phyloP scores from a whole-genome alignment of 1,140 invertebrate species.

The Conopomorpha cramerella region DNA sequence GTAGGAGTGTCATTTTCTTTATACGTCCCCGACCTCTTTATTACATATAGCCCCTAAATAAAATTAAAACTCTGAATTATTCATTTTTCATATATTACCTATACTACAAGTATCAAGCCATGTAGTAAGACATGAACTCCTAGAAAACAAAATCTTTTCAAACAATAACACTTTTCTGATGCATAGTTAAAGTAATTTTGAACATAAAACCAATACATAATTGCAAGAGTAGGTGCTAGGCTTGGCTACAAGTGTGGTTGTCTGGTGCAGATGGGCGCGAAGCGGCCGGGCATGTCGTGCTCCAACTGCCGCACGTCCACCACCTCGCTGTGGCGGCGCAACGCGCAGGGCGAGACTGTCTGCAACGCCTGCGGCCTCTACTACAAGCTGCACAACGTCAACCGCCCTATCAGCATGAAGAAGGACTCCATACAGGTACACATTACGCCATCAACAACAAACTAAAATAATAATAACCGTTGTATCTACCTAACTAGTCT shows the following conservation, averaged over 20 bases:
- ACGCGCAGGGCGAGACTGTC: conserved; percentile 84
- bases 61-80: no score
- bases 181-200: not conserved
- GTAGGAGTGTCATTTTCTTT: no score
- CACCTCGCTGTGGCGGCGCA: conserved; percentile 90
- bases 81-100: not conserved
- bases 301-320: conserved; percentile 87
- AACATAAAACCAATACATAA: not conserved
- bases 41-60: no score
- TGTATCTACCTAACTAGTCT: no score
- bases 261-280: conserved; percentile 66
- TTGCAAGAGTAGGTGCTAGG: not conserved
- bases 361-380: conserved; percentile 96
- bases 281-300: conserved; percentile 83
- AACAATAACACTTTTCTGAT: conserved; percentile 6
- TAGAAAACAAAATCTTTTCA: no score
- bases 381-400: conserved; percentile 88
- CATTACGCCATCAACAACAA: not conserved
- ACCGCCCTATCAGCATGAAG: conserved; percentile 90
- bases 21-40: no score
- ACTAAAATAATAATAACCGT: not conserved
- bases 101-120: not conserved
- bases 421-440: conserved; percentile 88
- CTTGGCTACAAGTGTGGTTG: not conserved
- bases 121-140: not conserved